phyloP scores from a whole-genome alignment of 2,888 invertebrate genomes.

The Cataglyphis livida region DNA sequence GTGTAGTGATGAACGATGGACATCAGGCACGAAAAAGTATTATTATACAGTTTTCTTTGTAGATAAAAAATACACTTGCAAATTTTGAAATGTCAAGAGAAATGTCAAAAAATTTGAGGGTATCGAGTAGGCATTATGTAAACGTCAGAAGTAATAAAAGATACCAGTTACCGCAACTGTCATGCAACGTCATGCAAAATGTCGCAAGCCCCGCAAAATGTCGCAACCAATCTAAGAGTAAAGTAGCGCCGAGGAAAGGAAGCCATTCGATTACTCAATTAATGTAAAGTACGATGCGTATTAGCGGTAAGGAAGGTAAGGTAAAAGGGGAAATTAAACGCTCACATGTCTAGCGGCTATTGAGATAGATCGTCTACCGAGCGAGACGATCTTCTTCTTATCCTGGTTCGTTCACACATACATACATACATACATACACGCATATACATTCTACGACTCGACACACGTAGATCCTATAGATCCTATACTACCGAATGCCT shows the following conservation, averaged over 20 bases:
- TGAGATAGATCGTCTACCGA: conserved; percentile 25
- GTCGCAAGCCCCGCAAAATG: conserved; percentile 26
- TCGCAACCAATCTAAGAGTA: conserved; percentile 17
- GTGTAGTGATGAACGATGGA: background rate
- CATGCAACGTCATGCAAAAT: conserved; percentile 12
- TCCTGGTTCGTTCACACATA: conserved; percentile 68
- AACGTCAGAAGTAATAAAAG: background rate
- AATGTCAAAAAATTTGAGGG: background rate
- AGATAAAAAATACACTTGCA: background rate
- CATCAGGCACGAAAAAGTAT: background rate
- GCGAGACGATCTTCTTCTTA: conserved; percentile 17
- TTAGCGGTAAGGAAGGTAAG: conserved; percentile 65
- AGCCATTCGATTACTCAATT: conserved; percentile 70
- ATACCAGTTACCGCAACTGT: conserved; percentile 4
- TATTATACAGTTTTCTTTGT: background rate
- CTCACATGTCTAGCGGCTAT: conserved; percentile 42
- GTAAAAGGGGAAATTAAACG: conserved; percentile 45
- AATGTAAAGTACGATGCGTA: conserved; percentile 64
- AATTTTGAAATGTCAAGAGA: background rate
- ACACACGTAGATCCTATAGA: conserved; percentile 54
- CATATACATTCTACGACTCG: conserved; percentile 23
- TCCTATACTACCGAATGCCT: conserved; percentile 38
- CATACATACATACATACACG: background rate
- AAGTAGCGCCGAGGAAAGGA: conserved; percentile 35
- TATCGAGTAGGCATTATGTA: background rate